Evolutionary conservation across 2,113 vertebrate species (phyloP).

Genomic region (Embiotoca jacksoni): DNA sequence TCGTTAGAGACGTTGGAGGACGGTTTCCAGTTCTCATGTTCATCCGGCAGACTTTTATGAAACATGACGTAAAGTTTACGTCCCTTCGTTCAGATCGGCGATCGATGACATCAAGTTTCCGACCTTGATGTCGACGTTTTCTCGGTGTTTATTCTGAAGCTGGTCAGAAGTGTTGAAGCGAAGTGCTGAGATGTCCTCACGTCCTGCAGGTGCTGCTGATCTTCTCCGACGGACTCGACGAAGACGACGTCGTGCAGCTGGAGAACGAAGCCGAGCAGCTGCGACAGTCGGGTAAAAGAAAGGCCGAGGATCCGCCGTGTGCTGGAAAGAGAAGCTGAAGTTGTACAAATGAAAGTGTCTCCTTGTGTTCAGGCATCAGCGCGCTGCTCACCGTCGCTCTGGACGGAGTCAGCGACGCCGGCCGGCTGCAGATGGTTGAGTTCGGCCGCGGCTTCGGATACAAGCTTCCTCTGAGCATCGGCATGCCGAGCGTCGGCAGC

Average conservation of each 20-base stretch:
- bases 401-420: constrained; percentile 78
- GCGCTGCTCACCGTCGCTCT: constrained; percentile 87
- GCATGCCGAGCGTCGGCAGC: constrained; percentile 83
- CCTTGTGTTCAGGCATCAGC: constrained; percentile 80
- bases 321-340: background rate
- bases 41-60: too few species aligned
- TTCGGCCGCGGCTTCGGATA: constrained; percentile 91
- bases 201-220: constrained; percentile 86
- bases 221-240: constrained; percentile 91
- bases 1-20: too few species aligned
- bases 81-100: too few species aligned
- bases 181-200: background rate
- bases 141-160: too few species aligned
- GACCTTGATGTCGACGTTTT: too few species aligned
- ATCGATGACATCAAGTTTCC: too few species aligned
- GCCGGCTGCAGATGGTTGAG: constrained; percentile 87
- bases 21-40: too few species aligned
- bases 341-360: too few species aligned
- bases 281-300: constrained; percentile 75
- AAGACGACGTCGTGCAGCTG: constrained; percentile 77
- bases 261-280: constrained; percentile 78
- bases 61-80: too few species aligned
- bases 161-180: too few species aligned
- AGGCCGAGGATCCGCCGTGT: too few species aligned
- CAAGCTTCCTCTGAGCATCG: constrained; percentile 82